phyloP scores from a whole-genome alignment of 2,113 vertebrate species.

The Stictonetta naevosa region DNA sequence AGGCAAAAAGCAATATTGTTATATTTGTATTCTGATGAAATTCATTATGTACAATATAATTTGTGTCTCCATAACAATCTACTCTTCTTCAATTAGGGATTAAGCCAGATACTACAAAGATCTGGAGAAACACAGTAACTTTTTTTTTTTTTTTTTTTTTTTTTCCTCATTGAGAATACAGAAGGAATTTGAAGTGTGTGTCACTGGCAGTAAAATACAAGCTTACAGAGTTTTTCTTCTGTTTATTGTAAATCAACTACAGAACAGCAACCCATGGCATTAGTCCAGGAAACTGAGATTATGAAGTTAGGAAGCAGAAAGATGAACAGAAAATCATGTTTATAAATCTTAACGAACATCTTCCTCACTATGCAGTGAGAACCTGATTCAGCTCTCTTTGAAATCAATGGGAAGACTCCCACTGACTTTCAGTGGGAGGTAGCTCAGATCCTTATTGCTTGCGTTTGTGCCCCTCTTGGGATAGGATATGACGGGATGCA shows the following conservation, averaged over 20 bases:
- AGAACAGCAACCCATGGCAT: slow-evolving; percentile 48
- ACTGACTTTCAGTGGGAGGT: background rate
- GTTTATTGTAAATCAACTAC: slow-evolving; percentile 65
- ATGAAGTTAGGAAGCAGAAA: slow-evolving; percentile 37
- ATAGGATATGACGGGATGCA: fast-evolving
- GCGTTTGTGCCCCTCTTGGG: background rate
- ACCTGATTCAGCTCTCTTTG: background rate
- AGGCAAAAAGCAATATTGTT: slow-evolving; percentile 73
- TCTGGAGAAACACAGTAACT: background rate
- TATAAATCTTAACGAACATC: background rate
- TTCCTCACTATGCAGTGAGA: background rate
- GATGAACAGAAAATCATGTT: slow-evolving; percentile 18
- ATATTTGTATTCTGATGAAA: slow-evolving; percentile 76
- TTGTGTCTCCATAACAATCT: slow-evolving; percentile 70
- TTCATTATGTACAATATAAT: slow-evolving; percentile 73
- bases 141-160: background rate
- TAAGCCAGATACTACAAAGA: slow-evolving; percentile 53
- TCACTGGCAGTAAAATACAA: slow-evolving; percentile 51
- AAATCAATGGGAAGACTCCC: background rate
- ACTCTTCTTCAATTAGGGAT: slow-evolving; percentile 70
- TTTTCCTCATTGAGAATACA: slow-evolving; percentile 3
- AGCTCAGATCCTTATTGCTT: background rate
- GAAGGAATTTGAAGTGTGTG: slow-evolving; percentile 47
- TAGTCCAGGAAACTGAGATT: slow-evolving; percentile 52
- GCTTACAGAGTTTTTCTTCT: slow-evolving; percentile 56